Evolutionary conservation across 1,140 invertebrate species (phyloP).

Genomic region (Wasmannia auropunctata): DNA sequence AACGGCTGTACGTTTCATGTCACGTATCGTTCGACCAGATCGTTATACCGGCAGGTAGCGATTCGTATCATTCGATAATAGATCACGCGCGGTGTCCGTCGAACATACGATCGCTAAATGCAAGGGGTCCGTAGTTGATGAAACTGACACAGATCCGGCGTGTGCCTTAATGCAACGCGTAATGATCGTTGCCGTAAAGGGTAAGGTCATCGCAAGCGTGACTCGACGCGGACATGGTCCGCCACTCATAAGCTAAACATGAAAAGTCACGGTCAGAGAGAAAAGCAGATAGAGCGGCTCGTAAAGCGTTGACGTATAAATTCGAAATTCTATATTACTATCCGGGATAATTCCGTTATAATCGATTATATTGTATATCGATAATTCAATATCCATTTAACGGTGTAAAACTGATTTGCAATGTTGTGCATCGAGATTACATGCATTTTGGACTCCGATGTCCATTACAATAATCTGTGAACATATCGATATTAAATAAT

Average conservation of each 20-base stretch:
- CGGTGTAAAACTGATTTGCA: neutral
- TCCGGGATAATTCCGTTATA: neutral
- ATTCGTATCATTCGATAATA: neutral
- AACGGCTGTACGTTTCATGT: neutral
- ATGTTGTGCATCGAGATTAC: neutral
- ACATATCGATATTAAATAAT: neutral
- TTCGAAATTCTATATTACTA: neutral
- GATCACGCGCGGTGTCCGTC: neutral
- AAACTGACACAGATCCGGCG: conserved; percentile 12
- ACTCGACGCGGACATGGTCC: conserved; percentile 44
- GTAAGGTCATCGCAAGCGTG: conserved; percentile 67
- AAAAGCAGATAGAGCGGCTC: neutral
- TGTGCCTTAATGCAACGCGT: conserved; percentile 28
- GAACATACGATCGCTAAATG: neutral
- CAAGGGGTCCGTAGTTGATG: neutral
- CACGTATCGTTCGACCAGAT: neutral
- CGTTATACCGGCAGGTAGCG: neutral
- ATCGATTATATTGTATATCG: neutral
- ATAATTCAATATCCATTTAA: neutral
- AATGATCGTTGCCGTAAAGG: conserved; percentile 56
- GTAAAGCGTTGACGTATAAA: neutral
- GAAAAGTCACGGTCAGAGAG: conserved; percentile 5
- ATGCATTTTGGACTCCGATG: neutral
- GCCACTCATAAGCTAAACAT: conserved; percentile 26
- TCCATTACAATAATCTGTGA: neutral